Base-by-base conservation (phyloP, 2,888 invertebrate species). In the Aphrophora alni region DNA sequence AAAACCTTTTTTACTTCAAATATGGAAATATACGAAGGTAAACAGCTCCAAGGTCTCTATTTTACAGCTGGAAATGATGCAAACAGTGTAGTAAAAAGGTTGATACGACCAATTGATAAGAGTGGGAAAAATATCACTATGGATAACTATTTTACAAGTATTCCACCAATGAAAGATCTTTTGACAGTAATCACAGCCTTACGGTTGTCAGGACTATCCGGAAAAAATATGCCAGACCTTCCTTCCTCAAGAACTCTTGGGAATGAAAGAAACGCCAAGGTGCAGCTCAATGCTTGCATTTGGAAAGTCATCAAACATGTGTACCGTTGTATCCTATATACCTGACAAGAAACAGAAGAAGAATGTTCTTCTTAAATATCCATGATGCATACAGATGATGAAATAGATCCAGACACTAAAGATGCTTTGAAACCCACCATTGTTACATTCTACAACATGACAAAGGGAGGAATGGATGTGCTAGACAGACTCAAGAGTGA, bases 221-320 rank as follows among this genome's bases (percentile, higher is more conserved):
- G n/a, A 71, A 71, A 71, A 71, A 71, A 71, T 71, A 71, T 12
- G 71, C 71, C 71, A 24, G 25, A 68, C 4, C 24, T 68, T 68
- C 4, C 24, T 68, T 68, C 68, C 68, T 5, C n/a, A n/a, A 68
- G 68, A 68, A 33, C 33, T 33, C 33, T 33, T 33, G 33, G 33
- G 5, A 5, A 68, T 24, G 5, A 68, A 68, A n/a, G 68, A 24
- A 7, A n/a, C 5, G 5, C 68, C 4, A 21, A 24, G 10, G 68
- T 26, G 26, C 24, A 69, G 69, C 26, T 69, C 72, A 17, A 27
- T 72, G 72, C 14, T 72, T 28, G 72, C 28, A 4, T 72, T 72
- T 72, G 72, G 26, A 28, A 72, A 72, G 26, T 8, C 24, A 72
- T 21, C 72, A 27, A 27, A 27, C 24, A 10, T 21, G n/a, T 26